A percentile compares a stretch with the other conserved stretches of the same genome.
Conservation (phyloP, 2,888 invertebrate genomes). For the Apodemia duryi region DNA sequence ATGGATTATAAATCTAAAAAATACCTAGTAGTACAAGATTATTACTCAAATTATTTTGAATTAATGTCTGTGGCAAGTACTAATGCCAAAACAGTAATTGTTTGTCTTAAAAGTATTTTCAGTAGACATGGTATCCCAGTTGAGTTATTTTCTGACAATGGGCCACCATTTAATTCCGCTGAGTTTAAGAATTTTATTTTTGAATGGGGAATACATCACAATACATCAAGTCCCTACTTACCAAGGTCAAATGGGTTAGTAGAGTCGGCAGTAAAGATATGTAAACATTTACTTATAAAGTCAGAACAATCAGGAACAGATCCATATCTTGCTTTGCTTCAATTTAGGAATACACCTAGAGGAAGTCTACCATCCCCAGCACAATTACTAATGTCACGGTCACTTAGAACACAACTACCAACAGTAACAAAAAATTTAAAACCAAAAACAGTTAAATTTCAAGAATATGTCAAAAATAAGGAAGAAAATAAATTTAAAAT, state of each 20-base stretch:
- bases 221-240: conserved; percentile 29
- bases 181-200: conserved; percentile 29
- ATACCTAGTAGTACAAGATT: conserved; percentile 29
- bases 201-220: conserved; percentile 24
- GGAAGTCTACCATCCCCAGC: conserved; percentile 31
- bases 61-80: conserved; percentile 23
- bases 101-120: conserved; percentile 19
- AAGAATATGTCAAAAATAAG: not conserved
- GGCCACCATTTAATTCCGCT: conserved; percentile 30
- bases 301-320: conserved; percentile 23
- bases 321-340: conserved; percentile 30
- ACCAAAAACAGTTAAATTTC: conserved; percentile 14
- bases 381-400: conserved; percentile 30
- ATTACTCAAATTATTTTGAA: conserved; percentile 34
- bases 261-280: conserved; percentile 27
- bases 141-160: conserved; percentile 30
- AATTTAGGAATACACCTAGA: conserved; percentile 31
- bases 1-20: conserved; percentile 29
- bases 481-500: not conserved
- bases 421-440: conserved; percentile 9
- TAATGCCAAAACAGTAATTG: conserved; percentile 15
- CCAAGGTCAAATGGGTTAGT: conserved; percentile 30
- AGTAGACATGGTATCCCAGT: conserved; percentile 31
- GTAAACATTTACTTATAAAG: conserved; percentile 25
- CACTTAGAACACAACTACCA: conserved; percentile 30